Base-by-base conservation (phyloP, 2,797 vertebrate species). In the Acridotheres tristis region DNA sequence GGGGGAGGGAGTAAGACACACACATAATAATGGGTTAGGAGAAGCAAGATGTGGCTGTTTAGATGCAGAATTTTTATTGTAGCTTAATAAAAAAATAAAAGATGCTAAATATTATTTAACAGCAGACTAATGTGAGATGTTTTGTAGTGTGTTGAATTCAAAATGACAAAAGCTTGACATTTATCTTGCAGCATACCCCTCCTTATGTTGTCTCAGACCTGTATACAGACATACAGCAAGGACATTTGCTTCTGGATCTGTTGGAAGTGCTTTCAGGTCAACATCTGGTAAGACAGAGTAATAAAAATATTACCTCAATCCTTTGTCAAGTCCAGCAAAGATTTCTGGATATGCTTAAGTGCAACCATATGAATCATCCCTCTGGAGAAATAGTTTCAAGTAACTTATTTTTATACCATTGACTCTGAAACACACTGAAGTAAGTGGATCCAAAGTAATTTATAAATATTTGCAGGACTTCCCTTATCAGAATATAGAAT, bases 221-320 rank as follows among this genome's bases (percentile, higher is more conserved):
- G 11, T 99, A 99, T 95, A 95, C 77, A 36, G 99, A 99, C 83
- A 98, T 99, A 85, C 97, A 98, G 23, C 98, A 99, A 69, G 99
- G 99, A 53, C 98, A 98, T 81, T 97, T 97, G 82, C 98, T 99
- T 66, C 92, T 99, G 97, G 99, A 99, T 96, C 98, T 99, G 59
- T 97, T 99, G 96, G 99, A 99, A 98, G 99, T 99, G 61, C 98
- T 99, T 97, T 99, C 99, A n/a, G 98, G 98, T 63, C 98, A 99
- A 96, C 97, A 97, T 85, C 95, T 99, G 92, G 99, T 99, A 98
- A 99, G 99, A 96, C 7, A 78, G 25, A 92, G 20, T 79, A 45
- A 83, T 90, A 85, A 79, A 84, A 93, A 45, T 85, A 88, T 71
- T 90, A 74, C 59, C 63, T 86, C 71, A 79, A 0, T 88, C 59